A percentile compares a stretch with the other conserved stretches of the same genome.
phyloP scores from a whole-genome alignment of 1,140 invertebrate species.

The Limonius californicus region DNA sequence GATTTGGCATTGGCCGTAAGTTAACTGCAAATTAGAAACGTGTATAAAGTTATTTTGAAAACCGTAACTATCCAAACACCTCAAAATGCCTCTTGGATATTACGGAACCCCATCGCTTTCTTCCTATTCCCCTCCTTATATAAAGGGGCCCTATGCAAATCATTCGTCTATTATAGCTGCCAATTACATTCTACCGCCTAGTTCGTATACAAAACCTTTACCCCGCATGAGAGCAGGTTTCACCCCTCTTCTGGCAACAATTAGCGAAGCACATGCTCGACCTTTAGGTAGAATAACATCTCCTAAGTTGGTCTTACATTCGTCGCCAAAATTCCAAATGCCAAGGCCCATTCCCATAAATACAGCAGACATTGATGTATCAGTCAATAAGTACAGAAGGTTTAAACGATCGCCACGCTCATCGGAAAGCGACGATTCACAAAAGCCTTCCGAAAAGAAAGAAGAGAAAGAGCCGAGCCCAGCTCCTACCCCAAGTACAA shows the following conservation, averaged over 20 bases:
- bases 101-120: constrained; percentile 47
- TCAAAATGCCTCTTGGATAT: constrained; percentile 56
- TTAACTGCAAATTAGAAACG: too few species aligned
- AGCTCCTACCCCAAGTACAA: constrained; percentile 34
- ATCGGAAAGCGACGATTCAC: constrained; percentile 11
- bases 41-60: too few species aligned
- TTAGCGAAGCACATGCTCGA: constrained; percentile 57
- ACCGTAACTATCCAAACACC: too few species aligned
- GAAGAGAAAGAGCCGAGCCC: constrained; percentile 45
- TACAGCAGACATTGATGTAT: constrained; percentile 79
- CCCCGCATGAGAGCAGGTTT: constrained; percentile 48
- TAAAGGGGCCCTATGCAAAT: constrained; percentile 54
- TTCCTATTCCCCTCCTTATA: constrained; percentile 48
- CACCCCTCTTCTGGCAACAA: constrained; percentile 69
- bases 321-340: constrained; percentile 49
- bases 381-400: constrained; percentile 56
- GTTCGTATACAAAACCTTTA: constrained; percentile 25
- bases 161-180: constrained; percentile 54
- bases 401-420: constrained; percentile 29
- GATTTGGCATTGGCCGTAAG: too few species aligned
- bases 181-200: constrained; percentile 31
- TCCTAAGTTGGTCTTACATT: constrained; percentile 46
- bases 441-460: constrained; percentile 34
- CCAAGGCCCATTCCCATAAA: constrained; percentile 65
- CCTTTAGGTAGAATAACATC: constrained; percentile 48